A percentile compares a stretch with the other conserved stretches of the same genome.
Conservation (phyloP, 2,797 vertebrate species). For the Aratinga solstitialis region DNA sequence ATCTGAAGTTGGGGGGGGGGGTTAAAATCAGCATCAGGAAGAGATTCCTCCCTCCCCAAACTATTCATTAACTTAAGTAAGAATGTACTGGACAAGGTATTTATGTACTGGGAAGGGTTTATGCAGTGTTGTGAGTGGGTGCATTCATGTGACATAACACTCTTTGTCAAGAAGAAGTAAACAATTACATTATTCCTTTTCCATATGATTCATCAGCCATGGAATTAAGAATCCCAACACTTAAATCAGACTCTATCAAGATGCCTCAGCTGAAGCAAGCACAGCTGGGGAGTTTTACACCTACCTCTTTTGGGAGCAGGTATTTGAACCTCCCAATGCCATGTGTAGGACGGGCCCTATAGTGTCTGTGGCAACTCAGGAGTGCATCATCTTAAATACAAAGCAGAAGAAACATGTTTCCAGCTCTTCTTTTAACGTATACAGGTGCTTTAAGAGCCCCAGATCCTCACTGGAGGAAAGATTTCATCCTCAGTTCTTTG, state of each 20-base stretch:
- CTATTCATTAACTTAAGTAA: neutral
- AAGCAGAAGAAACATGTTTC: neutral
- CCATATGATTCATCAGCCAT: neutral
- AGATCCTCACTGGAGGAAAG: neutral
- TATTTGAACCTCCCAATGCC: constrained; percentile 87
- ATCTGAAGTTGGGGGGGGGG: neutral
- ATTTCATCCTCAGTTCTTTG: neutral
- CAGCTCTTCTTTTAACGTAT: neutral
- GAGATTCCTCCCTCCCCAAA: neutral
- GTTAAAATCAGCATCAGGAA: neutral
- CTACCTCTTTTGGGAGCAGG: constrained; percentile 80
- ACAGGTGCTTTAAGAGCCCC: neutral
- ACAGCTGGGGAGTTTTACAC: neutral
- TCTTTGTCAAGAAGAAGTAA: neutral
- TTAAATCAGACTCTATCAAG: neutral
- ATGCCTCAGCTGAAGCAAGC: neutral
- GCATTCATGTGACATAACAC: neutral
- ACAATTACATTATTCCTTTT: neutral
- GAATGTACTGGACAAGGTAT: rapidly evolving
- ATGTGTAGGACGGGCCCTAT: constrained; percentile 83
- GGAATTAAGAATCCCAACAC: neutral
- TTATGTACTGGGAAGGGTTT: neutral
- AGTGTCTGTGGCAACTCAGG: constrained; percentile 72
- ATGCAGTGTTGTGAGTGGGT: neutral
- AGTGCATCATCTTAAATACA: constrained; percentile 56